phyloP scores from a whole-genome alignment of 2,113 vertebrate species.

The Oriolus oriolus region DNA sequence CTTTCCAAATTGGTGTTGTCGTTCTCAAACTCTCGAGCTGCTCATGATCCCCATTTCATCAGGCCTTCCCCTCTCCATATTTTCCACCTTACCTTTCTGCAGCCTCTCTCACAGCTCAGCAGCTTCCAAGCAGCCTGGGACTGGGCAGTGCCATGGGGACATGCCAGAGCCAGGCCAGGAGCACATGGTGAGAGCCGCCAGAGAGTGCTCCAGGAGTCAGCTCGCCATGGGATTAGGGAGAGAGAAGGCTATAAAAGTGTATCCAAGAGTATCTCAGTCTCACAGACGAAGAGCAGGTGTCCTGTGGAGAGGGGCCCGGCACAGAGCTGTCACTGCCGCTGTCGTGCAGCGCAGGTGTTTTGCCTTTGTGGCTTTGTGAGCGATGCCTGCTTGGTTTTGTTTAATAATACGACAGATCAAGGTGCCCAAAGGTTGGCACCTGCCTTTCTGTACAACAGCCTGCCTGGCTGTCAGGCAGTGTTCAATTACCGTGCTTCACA shows the following conservation, averaged over 20 bases:
- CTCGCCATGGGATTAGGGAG: background rate
- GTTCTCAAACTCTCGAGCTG: background rate
- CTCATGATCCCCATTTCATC: background rate
- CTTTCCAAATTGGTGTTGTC: background rate
- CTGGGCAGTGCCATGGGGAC: background rate
- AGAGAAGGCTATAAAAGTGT: background rate
- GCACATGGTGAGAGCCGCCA: rapidly evolving
- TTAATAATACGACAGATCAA: constrained; percentile 61
- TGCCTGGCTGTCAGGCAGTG: constrained; percentile 60
- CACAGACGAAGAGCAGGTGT: background rate
- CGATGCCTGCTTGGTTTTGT: constrained; percentile 20
- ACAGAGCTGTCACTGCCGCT: background rate
- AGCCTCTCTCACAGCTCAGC: background rate
- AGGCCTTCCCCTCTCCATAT: rapidly evolving
- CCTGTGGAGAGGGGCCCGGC: background rate
- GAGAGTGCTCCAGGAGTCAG: rapidly evolving
- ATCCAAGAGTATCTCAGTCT: background rate
- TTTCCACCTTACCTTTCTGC: background rate
- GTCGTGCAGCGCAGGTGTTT: background rate
- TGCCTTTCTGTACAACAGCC: constrained; percentile 59
- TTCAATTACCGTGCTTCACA: constrained; percentile 31
- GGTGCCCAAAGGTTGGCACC: constrained; percentile 65
- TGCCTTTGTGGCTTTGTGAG: background rate
- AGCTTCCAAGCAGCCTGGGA: background rate
- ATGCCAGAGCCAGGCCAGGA: background rate